These are phyloP conservation scores for Drosophila lacicola DNA, from an alignment of 2,888 invertebrate species.

Conservation along the genomic window DNA sequence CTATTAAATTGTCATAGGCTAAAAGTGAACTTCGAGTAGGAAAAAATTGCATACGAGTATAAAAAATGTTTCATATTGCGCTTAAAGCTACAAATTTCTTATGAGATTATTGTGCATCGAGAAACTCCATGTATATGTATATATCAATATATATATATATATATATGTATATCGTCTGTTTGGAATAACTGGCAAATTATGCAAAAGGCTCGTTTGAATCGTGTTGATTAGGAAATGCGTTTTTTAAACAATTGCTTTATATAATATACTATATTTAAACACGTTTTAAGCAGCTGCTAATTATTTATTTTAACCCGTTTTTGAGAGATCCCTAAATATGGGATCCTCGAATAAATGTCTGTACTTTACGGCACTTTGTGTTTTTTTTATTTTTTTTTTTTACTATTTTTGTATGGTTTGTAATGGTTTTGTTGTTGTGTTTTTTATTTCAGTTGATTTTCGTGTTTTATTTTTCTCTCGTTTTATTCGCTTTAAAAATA, in stretches of 20 bases:
- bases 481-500: constrained; percentile 27
- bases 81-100: constrained; percentile 42
- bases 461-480: constrained; percentile 5
- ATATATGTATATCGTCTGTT: constrained; percentile 2
- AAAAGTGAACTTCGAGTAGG: constrained; percentile 57
- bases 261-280: neutral
- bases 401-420: neutral
- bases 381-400: constrained; percentile 11
- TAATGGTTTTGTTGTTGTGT: neutral
- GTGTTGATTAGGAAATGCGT: constrained; percentile 12
- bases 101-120: constrained; percentile 45
- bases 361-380: constrained; percentile 52
- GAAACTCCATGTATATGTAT: constrained; percentile 28
- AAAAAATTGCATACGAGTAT: constrained; percentile 50
- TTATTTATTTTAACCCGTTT: constrained; percentile 14
- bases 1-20: constrained; percentile 34
- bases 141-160: constrained; percentile 4
- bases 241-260: constrained; percentile 6
- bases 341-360: constrained; percentile 28
- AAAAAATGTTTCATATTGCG: constrained; percentile 42
- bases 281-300: constrained; percentile 4
- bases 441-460: constrained; percentile 26
- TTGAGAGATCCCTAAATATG: constrained; percentile 2
- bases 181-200: constrained; percentile 21
- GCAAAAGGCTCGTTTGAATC: constrained; percentile 10